phyloP scores from a whole-genome alignment of 2,888 invertebrate species.

The Perizoma flavofasciatum region DNA sequence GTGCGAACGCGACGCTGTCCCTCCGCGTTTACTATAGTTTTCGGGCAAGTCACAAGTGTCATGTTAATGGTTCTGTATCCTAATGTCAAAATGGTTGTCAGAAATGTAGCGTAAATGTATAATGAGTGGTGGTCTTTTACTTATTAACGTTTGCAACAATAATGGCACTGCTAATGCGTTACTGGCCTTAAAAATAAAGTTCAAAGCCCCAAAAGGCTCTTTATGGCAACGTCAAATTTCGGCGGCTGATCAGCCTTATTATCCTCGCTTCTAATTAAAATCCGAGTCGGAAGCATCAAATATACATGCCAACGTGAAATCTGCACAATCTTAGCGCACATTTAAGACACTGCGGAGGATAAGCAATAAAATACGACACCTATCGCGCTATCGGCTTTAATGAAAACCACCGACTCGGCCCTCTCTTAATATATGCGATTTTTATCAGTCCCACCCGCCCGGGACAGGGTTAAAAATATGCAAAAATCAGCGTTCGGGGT shows the following conservation, averaged over 20 bases:
- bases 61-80: too few relatives aligned
- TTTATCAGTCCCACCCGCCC: constrained; percentile 66
- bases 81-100: too few relatives aligned
- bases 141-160: too few relatives aligned
- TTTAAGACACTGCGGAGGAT: constrained; percentile 54
- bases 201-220: too few relatives aligned
- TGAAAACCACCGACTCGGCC: constrained; percentile 66
- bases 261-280: constrained; percentile 36
- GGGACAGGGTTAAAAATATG: constrained; percentile 77
- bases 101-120: too few relatives aligned
- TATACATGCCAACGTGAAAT: constrained; percentile 48
- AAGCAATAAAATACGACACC: constrained; percentile 69
- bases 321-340: constrained; percentile 50
- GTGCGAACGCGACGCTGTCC: too few relatives aligned
- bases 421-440: constrained; percentile 76
- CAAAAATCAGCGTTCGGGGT: constrained; percentile 79
- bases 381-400: constrained; percentile 71
- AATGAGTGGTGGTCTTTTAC: too few relatives aligned
- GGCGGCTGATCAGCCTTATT: constrained; percentile 7
- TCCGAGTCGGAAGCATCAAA: constrained; percentile 47
- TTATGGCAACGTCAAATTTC: constrained; percentile 1
- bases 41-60: too few relatives aligned
- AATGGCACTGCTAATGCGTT: too few relatives aligned
- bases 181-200: too few relatives aligned
- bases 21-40: too few relatives aligned